phyloP scores from a whole-genome alignment of 2,113 vertebrate genomes.

The Nerophis lumbriciformis region DNA sequence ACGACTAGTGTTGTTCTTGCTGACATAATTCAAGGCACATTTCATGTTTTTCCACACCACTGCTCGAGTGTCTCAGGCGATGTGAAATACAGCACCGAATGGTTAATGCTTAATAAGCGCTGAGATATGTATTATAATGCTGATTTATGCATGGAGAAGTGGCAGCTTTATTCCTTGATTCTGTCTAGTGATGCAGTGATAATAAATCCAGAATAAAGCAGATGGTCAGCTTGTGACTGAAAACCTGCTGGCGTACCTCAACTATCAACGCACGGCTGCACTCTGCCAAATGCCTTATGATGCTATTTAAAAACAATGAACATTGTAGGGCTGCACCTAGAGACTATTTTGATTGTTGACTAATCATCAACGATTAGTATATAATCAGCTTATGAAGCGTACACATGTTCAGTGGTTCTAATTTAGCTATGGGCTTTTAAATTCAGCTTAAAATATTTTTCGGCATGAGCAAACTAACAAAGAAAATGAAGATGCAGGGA shows the following conservation, averaged over 20 bases:
- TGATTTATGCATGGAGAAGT: constrained; percentile 10
- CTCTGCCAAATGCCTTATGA: constrained; percentile 34
- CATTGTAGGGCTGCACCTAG: too few relatives aligned
- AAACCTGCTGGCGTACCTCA: constrained; percentile 31
- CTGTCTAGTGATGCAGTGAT: constrained; percentile 24
- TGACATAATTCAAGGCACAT: neutral
- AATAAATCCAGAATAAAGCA: constrained; percentile 48
- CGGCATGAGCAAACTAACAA: too few relatives aligned
- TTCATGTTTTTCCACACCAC: constrained; percentile 3
- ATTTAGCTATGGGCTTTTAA: neutral
- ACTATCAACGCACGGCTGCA: constrained; percentile 17
- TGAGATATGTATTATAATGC: neutral
- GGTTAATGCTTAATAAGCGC: neutral
- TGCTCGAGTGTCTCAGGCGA: constrained; percentile 1
- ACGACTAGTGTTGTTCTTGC: too few relatives aligned
- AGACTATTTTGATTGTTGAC: too few relatives aligned
- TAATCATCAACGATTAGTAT: too few relatives aligned
- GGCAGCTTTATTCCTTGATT: constrained; percentile 19
- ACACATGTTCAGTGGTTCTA: too few relatives aligned
- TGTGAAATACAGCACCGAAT: constrained; percentile 4
- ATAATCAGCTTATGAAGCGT: too few relatives aligned
- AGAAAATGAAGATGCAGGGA: too few relatives aligned
- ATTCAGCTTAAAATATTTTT: too few relatives aligned
- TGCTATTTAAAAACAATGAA: constrained; percentile 16
- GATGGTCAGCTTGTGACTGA: constrained; percentile 55